Evolutionary conservation across 2,113 vertebrate genomes (phyloP).

Genomic region (Dicerorhinus sumatrensis): DNA sequence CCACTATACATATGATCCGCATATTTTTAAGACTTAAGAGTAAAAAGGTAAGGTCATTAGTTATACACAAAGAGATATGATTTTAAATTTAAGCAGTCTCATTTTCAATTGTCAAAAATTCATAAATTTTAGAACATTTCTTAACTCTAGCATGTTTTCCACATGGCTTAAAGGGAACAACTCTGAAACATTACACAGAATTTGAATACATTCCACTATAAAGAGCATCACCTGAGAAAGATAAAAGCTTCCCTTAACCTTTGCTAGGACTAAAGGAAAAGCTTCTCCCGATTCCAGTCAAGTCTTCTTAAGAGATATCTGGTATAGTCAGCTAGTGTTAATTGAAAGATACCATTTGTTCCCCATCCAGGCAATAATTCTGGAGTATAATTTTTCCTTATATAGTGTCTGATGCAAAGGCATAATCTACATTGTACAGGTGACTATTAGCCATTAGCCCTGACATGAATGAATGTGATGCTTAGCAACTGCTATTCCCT

Average conservation of each 20-base stretch:
- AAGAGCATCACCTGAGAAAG: not conserved
- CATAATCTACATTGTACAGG: not conserved
- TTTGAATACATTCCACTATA: not conserved
- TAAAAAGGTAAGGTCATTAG: not conserved
- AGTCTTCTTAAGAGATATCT: not conserved
- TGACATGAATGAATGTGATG: not conserved
- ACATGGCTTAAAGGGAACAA: not conserved
- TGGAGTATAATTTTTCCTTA: not conserved
- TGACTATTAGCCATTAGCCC: not conserved
- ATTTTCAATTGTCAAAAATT: not conserved
- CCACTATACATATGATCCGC: not conserved
- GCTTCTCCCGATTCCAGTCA: not conserved
- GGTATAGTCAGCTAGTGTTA: not conserved
- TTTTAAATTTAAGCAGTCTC: constrained; percentile 27
- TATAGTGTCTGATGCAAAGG: not conserved
- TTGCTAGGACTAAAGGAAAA: not conserved
- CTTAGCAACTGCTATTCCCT: not conserved
- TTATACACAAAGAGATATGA: not conserved
- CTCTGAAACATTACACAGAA: constrained; percentile 42
- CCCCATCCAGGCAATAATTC: not conserved
- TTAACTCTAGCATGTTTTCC: constrained; percentile 35
- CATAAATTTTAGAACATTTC: not conserved
- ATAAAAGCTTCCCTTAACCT: not conserved
- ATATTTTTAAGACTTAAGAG: constrained; percentile 33
- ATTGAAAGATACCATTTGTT: not conserved